Conservation (phyloP, 1,140 invertebrate species). For the Drosophila pruinosa region DNA sequence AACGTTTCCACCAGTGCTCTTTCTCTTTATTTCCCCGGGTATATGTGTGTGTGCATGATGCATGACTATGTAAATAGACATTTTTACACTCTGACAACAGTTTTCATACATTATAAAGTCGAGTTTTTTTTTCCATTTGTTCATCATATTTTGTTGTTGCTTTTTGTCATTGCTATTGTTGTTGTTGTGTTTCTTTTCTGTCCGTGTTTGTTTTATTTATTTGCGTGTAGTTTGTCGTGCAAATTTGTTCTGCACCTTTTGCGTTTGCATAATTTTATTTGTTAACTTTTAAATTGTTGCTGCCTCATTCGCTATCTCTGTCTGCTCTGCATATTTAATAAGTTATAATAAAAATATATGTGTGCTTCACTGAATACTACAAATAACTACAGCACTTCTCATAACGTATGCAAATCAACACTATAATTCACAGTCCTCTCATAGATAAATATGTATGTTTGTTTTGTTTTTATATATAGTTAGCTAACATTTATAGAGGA, state of each 20-base stretch:
- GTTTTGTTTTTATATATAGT: background rate
- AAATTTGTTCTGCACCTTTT: slow-evolving; percentile 44
- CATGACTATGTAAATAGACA: slow-evolving; percentile 77
- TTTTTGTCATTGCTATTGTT: slow-evolving; percentile 18
- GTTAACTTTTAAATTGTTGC: slow-evolving; percentile 52
- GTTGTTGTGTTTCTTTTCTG: background rate
- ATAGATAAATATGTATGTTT: background rate
- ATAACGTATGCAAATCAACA: slow-evolving; percentile 3
- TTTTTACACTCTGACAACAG: slow-evolving; percentile 76
- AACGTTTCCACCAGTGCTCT: slow-evolving; percentile 14
- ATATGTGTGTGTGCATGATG: slow-evolving; percentile 56
- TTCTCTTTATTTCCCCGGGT: background rate
- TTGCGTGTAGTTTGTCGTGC: slow-evolving; percentile 13
- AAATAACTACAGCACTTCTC: slow-evolving; percentile 14
- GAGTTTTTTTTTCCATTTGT: slow-evolving; percentile 29
- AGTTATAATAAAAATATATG: slow-evolving; percentile 23
- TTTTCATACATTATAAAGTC: slow-evolving; percentile 66
- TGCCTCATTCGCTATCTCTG: slow-evolving; percentile 6
- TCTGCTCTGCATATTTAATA: slow-evolving; percentile 40
- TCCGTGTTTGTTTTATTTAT: background rate
- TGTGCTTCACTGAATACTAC: slow-evolving; percentile 17
- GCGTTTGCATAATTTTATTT: slow-evolving; percentile 75
- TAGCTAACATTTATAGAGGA: background rate
- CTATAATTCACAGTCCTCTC: background rate
- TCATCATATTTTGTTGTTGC: slow-evolving; percentile 5